Evolutionary conservation across 2,797 vertebrate species (phyloP).

Genomic region (Chiroxiphia lanceolata): DNA sequence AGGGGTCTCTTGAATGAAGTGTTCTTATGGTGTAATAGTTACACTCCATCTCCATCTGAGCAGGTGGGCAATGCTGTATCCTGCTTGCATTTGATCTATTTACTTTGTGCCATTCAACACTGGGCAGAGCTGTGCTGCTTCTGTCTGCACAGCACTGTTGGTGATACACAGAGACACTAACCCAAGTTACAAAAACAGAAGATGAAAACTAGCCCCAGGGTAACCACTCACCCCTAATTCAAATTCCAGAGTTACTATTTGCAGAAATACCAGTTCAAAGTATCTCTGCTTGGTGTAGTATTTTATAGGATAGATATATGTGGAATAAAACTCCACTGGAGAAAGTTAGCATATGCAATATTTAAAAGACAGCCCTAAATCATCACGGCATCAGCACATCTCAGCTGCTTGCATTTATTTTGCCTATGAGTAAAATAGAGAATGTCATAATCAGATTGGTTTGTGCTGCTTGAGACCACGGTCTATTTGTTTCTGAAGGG

Average conservation of each 20-base stretch:
- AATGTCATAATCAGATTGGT: neutral
- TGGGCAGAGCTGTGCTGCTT: neutral
- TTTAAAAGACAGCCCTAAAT: neutral
- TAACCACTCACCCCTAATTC: neutral
- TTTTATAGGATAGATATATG: neutral
- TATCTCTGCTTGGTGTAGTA: neutral
- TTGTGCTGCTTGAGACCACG: neutral
- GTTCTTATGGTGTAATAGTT: neutral
- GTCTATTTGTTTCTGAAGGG: neutral
- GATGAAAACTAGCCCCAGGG: neutral
- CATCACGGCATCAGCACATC: neutral
- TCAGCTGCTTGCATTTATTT: neutral
- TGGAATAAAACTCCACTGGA: neutral
- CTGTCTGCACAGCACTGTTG: neutral
- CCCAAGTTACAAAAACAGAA: neutral
- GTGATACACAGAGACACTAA: neutral
- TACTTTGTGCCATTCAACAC: neutral
- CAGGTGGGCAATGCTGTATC: fast-evolving
- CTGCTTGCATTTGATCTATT: neutral
- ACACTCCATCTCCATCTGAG: neutral
- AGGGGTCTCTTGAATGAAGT: neutral
- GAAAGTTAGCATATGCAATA: neutral
- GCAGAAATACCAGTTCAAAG: neutral
- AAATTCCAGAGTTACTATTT: neutral
- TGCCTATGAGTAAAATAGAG: neutral